Evolutionary conservation across 2,113 vertebrate species (phyloP).

Genomic region (Dipodomys stephensi): DNA sequence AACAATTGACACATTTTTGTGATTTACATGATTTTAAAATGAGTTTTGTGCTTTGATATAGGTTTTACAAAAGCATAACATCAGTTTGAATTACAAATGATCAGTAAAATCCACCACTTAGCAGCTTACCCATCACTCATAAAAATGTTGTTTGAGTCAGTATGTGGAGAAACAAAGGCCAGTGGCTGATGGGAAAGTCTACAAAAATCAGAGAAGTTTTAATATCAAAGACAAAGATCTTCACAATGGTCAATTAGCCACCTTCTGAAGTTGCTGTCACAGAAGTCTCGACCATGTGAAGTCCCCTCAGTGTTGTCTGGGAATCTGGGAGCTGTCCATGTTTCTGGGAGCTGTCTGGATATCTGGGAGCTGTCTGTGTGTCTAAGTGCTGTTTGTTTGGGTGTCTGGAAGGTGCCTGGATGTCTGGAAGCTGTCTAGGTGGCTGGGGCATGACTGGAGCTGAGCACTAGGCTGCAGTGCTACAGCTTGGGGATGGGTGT

Average conservation of each 20-base stretch:
- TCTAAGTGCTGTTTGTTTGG: too few relatives aligned
- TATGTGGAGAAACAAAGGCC: constrained; percentile 21
- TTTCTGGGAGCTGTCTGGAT: too few relatives aligned
- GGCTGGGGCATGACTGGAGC: too few relatives aligned
- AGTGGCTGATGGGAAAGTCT: not conserved
- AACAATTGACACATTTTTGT: not conserved
- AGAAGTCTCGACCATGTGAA: not conserved
- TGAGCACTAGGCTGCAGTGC: not conserved
- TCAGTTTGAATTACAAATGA: constrained; percentile 49
- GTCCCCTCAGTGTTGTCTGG: too few relatives aligned
- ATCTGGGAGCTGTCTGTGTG: too few relatives aligned
- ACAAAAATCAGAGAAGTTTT: constrained; percentile 16
- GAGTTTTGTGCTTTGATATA: not conserved
- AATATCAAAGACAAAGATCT: constrained; percentile 50
- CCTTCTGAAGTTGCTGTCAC: not conserved
- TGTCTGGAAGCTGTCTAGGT: too few relatives aligned
- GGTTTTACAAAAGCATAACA: not conserved
- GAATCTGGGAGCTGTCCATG: too few relatives aligned
- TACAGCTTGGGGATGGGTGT: constrained; percentile 92
- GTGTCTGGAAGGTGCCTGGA: too few relatives aligned
- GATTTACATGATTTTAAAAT: constrained; percentile 53
- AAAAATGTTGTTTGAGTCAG: not conserved
- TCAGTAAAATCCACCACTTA: constrained; percentile 25
- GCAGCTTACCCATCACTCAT: not conserved
- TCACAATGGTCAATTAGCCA: not conserved